Base-by-base conservation (phyloP, 2,113 vertebrate species). In the Aptenodytes forsteri region DNA sequence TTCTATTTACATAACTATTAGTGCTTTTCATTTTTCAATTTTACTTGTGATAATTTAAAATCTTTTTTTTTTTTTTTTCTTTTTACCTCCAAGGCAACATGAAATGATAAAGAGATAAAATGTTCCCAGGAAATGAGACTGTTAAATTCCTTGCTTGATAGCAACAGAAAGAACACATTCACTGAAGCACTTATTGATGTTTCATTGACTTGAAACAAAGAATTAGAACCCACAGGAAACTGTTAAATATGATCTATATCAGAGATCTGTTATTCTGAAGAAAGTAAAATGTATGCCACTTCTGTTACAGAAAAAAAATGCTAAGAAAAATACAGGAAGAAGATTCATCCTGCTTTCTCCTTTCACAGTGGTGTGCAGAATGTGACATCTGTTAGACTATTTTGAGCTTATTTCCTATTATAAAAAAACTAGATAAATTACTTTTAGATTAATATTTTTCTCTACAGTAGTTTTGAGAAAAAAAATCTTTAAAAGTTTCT, bases 1-100 rank as follows among this genome's bases (percentile, higher is more conserved):
- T 23, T 81, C 54, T 91, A 77, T 91, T 97, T 97, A 87, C 64
- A 75, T 77, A 95, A 87, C 16, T n/a, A 16, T 81, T 96, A 89
- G 10, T 16, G 71, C 55, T 94, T 94, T 72, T 72, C 16, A 82
- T 92, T 87, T 97, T 96, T 94, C 59, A 93, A 6, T 91, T 91
- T 94, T 94, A 86, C 75, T 40, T 87, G 50, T 87, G 50, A 50
- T 94, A 77, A 66, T 91, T 80, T 50, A 59, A 72, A 42, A 71
- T 23, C 16, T 3, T 18, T 55, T 27, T 21, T 61, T 22, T 61
- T 22, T 73, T 13, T 64, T 77, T 85, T 59, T n/a, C 10, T 85
- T 94, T 83, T 83, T 62, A 70, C 13, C 66, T 85, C 54, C 36
- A 77, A 91, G 52, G 34, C 75, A 82, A 55, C 22, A 64, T 77